phyloP scores from a whole-genome alignment of 2,797 vertebrate species.

The Scarus forsteni region DNA sequence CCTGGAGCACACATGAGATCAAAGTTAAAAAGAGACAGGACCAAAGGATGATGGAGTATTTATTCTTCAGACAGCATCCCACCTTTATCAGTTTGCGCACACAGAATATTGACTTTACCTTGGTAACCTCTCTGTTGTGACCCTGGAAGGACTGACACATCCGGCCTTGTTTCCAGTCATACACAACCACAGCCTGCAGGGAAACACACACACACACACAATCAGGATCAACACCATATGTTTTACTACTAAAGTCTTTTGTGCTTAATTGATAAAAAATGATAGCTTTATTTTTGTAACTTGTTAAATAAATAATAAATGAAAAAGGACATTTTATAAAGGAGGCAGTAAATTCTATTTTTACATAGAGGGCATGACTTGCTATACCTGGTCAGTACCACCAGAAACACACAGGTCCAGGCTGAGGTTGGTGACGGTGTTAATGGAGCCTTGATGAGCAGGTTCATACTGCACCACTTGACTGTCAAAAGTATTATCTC shows the following conservation, averaged over 20 bases:
- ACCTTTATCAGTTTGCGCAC: constrained; percentile 33
- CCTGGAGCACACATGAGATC: constrained; percentile 74
- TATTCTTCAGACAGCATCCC: constrained; percentile 18
- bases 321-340: too few relatives aligned
- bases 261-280: too few relatives aligned
- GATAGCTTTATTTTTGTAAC: too few relatives aligned
- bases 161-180: constrained; percentile 91
- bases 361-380: too few relatives aligned
- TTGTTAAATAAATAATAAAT: too few relatives aligned
- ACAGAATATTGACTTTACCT: constrained; percentile 84
- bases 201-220: constrained; percentile 14
- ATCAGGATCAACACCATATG: background rate
- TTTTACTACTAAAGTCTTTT: background rate
- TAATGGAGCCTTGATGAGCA: constrained; percentile 85
- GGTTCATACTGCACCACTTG: constrained; percentile 83
- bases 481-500: constrained; percentile 65
- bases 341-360: too few relatives aligned
- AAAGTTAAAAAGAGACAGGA: constrained; percentile 20
- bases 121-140: constrained; percentile 93
- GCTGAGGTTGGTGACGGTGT: constrained; percentile 87
- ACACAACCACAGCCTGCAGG: constrained; percentile 89
- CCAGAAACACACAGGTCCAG: constrained; percentile 92
- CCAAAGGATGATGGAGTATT: background rate
- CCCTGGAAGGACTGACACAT: constrained; percentile 88
- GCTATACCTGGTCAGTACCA: constrained; percentile 88